Evolutionary conservation across 2,797 vertebrate species (phyloP), one percentile per base, ranked within the genome.

Genomic region (Spea hammondii): DNA sequence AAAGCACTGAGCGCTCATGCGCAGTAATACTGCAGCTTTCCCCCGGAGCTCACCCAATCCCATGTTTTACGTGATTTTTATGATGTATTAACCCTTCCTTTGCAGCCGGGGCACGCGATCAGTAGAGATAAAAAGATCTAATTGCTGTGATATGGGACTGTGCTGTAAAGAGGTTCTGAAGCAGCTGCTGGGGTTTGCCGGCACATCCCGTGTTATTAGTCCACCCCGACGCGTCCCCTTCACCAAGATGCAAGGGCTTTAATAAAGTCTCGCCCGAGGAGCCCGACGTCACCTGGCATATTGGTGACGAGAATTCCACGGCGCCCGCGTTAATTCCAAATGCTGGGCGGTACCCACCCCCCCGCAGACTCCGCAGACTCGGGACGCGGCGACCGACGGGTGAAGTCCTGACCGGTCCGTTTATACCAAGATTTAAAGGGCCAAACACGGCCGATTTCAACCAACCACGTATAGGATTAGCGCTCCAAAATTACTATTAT

Each of bases 21-120:
- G 17, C 6, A 74, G 46, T 73, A 79, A 76, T 57, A 68, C 79
- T 77, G 79, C 79, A 77, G 79, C 72, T 77, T 68, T 77, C 69
- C 10, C 62, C n/a, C 60, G 14, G 45, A 46, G 3, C 8, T 12
- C 59, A 66, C 65, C 71, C 47, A 59, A 65, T 59, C 8, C n/a
- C 51, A 68, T 71, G 62, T 72, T 14, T 70, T 68, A 73, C 65
- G n/a, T 68, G 66, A 55, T 74, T 60, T 79, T 73, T 54, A 64
- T 76, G 49, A 62, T 82, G 64, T 48, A 67, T 69, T 80, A 77
- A 82, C 65, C 70, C 65, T 82, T 82, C 70, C 79, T 68, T 82
- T 82, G n/a, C 79, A 81, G 79, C 79, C 64, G 55, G 79, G 74
- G 79, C 45, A 68, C 74, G 72, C 65, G 66, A 68, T 60, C 54